Percentiles rank a stretch among this genome's conserved stretches.
Evolutionary conservation across 1,140 invertebrate species (phyloP).

Genomic region (Heliconius congener): DNA sequence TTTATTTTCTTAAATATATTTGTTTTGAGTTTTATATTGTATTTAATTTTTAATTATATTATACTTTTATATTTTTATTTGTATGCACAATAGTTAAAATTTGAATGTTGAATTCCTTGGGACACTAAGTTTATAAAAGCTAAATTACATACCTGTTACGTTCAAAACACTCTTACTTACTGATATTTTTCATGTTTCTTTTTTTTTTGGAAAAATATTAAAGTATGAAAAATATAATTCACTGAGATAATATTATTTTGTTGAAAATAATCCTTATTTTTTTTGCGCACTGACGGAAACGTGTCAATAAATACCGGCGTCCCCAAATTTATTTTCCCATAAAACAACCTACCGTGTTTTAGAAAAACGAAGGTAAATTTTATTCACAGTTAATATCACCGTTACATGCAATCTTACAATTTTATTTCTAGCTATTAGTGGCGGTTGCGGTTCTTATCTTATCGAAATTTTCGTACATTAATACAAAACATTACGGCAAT

Average conservation of each 20-base stretch:
- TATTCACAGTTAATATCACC: constrained; percentile 73
- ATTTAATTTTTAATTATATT: not conserved
- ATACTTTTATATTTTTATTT: not conserved
- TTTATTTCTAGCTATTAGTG: constrained; percentile 75
- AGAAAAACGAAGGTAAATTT: constrained; percentile 67
- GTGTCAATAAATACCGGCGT: constrained; percentile 42
- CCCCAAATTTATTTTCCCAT: constrained; percentile 51
- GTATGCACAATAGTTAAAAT: not conserved
- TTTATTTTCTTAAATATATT: constrained; percentile 13
- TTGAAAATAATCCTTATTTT: constrained; percentile 24
- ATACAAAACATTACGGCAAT: constrained; percentile 66
- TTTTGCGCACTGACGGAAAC: constrained; percentile 46
- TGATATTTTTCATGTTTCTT: constrained; percentile 11
- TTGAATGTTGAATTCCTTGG: not conserved
- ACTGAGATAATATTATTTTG: constrained; percentile 20
- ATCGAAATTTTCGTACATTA: constrained; percentile 70
- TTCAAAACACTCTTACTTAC: constrained; percentile 23
- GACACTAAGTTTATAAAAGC: not conserved
- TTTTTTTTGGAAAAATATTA: constrained; percentile 17
- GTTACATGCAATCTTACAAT: constrained; percentile 78
- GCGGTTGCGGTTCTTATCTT: constrained; percentile 63
- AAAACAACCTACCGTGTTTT: constrained; percentile 58
- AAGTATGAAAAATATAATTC: not conserved
- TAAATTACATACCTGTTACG: constrained; percentile 35
- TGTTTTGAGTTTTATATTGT: not conserved